phyloP scores from a whole-genome alignment of 2,797 vertebrate species.

The Pseudochirops cupreus region DNA sequence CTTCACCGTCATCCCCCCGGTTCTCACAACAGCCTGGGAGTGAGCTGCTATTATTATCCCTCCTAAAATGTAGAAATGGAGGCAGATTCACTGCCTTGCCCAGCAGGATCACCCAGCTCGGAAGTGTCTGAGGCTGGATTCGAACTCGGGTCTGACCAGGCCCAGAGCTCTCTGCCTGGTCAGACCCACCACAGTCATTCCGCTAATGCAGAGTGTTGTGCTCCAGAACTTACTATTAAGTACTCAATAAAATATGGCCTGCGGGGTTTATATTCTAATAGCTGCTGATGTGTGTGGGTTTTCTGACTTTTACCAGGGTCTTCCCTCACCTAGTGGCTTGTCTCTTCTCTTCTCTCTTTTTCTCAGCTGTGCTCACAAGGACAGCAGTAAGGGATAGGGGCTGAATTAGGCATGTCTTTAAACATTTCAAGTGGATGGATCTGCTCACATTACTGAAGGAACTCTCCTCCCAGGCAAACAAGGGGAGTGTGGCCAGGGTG shows the following conservation, averaged over 20 bases:
- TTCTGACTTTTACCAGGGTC: slow-evolving; percentile 41
- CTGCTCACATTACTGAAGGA: neutral
- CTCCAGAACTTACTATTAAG: slow-evolving; percentile 57
- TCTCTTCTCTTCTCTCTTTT: neutral
- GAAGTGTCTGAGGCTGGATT: too few relatives aligned
- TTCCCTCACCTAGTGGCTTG: slow-evolving; percentile 40
- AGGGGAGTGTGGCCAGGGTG: neutral
- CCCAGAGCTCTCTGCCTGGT: too few relatives aligned
- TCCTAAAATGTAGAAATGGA: neutral
- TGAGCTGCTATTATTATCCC: neutral
- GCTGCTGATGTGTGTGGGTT: slow-evolving; percentile 55
- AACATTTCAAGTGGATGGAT: neutral
- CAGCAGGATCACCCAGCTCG: too few relatives aligned
- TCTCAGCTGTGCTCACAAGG: neutral
- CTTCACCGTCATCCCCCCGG: too few relatives aligned
- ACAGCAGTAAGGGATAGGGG: neutral
- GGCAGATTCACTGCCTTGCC: neutral
- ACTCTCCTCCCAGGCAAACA: neutral
- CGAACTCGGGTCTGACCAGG: neutral
- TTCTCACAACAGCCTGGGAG: neutral
- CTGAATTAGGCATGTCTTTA: slow-evolving; percentile 41
- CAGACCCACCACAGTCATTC: slow-evolving; percentile 60
- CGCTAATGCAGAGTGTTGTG: slow-evolving; percentile 65
- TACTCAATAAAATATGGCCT: slow-evolving; percentile 58
- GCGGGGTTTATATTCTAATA: slow-evolving; percentile 53